Evolutionary conservation across 2,113 vertebrate genomes (phyloP), one percentile per base, ranked within the genome.

Genomic region (Rafetus swinhoei): DNA sequence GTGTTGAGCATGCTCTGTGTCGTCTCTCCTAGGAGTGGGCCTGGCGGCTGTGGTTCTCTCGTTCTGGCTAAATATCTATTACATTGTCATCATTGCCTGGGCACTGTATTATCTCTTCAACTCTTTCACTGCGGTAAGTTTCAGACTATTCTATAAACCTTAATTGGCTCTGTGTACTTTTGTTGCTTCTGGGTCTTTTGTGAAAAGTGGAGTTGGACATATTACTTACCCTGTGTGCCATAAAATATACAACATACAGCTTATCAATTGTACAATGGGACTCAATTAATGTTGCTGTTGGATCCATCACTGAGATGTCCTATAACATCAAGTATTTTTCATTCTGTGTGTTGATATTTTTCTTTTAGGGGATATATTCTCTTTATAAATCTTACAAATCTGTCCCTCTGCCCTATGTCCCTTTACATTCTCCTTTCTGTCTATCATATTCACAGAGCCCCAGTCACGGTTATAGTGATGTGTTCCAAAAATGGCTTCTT

Each of bases 21-120:
- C 52, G 87, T 85, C 6, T 1, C 82, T 90, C 0, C 0, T 95
- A 99, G 99, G 99, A 52, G 99, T 99, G 19, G 99, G 99, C 6
- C 88, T 99, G 95, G 99, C 99, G 62, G 97, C 99, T 22, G 98
- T 98, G 62, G 98, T 99, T 60, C 97, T 99, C 86, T 99, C 99
- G 56, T 99, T 99, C 96, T 99, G 99, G 99, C 98, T 99, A 86
- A 99, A 99, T 96, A 98, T 99, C 96, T 99, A 99, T 94, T 99
- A 99, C 93, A 99, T 99, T 55, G 97, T 99, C 95, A 99, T 99
- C 92, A 99, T 99, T 0, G 98, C 99, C 94, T 99, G 99, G 99
- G 98, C 99, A 2, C 98, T 99, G 69, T 99, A 99, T 96, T 99
- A 99, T 84, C 98, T 99, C 77, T 99, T 99, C 98, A 99, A 97